phyloP scores from a whole-genome alignment of 1,140 invertebrate genomes.

The Drosophila quadrilineata region DNA sequence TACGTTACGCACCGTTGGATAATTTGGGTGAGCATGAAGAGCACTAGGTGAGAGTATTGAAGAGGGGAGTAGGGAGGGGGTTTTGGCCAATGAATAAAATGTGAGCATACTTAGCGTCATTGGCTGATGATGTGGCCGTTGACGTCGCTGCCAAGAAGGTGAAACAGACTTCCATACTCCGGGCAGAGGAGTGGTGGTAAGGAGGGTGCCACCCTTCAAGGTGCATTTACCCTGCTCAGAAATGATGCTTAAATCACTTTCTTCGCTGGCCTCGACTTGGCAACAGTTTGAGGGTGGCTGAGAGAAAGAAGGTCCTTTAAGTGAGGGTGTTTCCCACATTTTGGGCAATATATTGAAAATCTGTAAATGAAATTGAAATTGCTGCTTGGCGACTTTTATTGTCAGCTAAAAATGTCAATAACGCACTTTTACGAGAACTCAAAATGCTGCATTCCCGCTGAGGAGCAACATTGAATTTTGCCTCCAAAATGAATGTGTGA shows the following conservation, averaged over 20 bases:
- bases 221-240: slow-evolving; percentile 51
- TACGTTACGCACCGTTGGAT: slow-evolving; percentile 72
- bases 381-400: slow-evolving; percentile 63
- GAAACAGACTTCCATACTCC: slow-evolving; percentile 3
- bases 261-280: background rate
- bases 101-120: slow-evolving; percentile 46
- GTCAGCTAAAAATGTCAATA: slow-evolving; percentile 42
- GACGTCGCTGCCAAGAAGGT: slow-evolving; percentile 35
- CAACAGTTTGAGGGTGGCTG: no score
- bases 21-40: slow-evolving; percentile 41
- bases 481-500: slow-evolving; percentile 64
- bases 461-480: background rate
- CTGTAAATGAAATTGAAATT: slow-evolving; percentile 74
- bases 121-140: slow-evolving; percentile 34
- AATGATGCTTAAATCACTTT: slow-evolving; percentile 40
- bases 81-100: slow-evolving; percentile 65
- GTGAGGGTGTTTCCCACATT: background rate
- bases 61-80: background rate
- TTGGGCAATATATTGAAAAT: slow-evolving; percentile 31
- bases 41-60: slow-evolving; percentile 11
- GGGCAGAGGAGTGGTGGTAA: no score
- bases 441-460: slow-evolving; percentile 3
- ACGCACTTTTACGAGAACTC: slow-evolving; percentile 19
- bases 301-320: no score
- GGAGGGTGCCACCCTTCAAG: no score